These are phyloP conservation scores for Crossaster papposus DNA, from an alignment of 53 echinoderm and acorn worm genomes.

Conservation along the genomic window DNA sequence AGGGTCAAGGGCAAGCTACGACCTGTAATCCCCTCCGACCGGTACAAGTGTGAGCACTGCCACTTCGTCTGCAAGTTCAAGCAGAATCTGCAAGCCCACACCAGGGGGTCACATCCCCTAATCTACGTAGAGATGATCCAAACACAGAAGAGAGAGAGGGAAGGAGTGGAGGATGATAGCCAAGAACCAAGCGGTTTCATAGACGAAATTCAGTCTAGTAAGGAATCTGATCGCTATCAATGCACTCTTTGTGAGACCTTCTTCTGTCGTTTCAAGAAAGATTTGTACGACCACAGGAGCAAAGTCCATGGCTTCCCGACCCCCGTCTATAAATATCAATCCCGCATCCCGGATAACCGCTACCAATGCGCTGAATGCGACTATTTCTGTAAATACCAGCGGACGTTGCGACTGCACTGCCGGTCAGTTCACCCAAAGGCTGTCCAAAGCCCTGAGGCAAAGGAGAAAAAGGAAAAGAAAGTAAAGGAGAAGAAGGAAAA, in stretches of 20 bases:
- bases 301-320: slow-evolving; percentile 27
- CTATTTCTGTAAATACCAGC: slow-evolving; percentile 62
- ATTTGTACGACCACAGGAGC: slow-evolving; percentile 44
- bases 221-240: slow-evolving; percentile 40
- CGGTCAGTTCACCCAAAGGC: slow-evolving; percentile 55
- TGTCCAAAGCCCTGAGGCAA: background rate
- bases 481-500: slow-evolving; percentile 25
- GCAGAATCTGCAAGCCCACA: slow-evolving; percentile 21
- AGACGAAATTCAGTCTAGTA: background rate
- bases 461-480: background rate
- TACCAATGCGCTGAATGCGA: slow-evolving; percentile 59
- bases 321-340: slow-evolving; percentile 56
- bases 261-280: slow-evolving; percentile 58
- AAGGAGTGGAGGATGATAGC: background rate
- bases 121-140: background rate
- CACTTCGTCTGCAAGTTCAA: slow-evolving; percentile 62
- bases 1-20: background rate
- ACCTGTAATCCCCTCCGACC: background rate
- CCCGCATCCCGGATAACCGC: slow-evolving; percentile 63
- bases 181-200: background rate
- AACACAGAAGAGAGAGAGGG: background rate
- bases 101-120: slow-evolving; percentile 23
- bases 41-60: slow-evolving; percentile 59
- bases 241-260: slow-evolving; percentile 58
- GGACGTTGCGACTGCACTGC: slow-evolving; percentile 36